Evolutionary conservation across 2,113 vertebrate species (phyloP).

Genomic region (Corvus hawaiiensis): DNA sequence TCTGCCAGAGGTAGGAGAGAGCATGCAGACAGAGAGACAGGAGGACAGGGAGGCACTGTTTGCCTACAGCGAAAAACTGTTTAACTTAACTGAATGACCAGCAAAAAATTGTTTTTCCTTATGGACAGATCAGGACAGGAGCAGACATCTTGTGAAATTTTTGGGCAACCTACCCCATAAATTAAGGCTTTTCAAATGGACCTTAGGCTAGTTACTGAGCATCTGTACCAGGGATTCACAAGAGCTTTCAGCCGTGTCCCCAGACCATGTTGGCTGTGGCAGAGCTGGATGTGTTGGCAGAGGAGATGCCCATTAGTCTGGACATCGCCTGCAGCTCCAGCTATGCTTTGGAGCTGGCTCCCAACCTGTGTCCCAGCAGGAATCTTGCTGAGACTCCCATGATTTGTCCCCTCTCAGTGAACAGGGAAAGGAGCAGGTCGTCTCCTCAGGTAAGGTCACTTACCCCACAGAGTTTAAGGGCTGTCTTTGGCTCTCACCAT

Average conservation of each 20-base stretch:
- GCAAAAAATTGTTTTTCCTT: neutral
- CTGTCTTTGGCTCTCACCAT: neutral
- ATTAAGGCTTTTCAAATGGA: neutral
- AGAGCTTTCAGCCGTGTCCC: neutral
- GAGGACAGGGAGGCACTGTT: neutral
- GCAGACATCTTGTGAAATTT: neutral
- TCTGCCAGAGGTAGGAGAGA: neutral
- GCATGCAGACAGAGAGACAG: neutral
- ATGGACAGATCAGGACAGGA: neutral
- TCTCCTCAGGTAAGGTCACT: neutral
- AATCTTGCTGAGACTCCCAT: neutral
- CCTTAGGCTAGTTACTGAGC: neutral
- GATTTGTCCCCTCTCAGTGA: neutral
- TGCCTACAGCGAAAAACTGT: neutral
- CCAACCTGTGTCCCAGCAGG: neutral
- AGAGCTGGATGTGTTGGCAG: neutral
- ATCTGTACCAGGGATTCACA: neutral
- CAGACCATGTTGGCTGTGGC: accelerated
- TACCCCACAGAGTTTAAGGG: neutral
- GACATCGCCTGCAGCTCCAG: neutral
- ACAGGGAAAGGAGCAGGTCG: neutral
- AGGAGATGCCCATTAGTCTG: neutral
- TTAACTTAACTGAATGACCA: neutral
- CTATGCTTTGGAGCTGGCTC: neutral
- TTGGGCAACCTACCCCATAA: neutral